These are phyloP conservation scores for Panurus biarmicus DNA, from an alignment of 2,113 vertebrate species.

Conservation along the genomic window DNA sequence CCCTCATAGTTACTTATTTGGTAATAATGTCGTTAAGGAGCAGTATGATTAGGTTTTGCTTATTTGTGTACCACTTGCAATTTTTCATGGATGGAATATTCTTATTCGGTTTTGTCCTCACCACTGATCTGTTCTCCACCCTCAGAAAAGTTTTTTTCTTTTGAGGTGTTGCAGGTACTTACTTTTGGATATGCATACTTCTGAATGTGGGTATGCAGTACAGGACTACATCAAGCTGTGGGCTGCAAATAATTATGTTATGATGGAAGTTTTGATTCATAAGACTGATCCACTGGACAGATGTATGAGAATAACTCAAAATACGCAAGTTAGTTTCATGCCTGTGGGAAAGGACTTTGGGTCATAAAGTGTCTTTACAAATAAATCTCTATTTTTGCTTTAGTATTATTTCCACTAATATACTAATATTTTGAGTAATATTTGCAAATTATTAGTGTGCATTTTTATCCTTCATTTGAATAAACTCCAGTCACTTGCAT, in stretches of 20 bases:
- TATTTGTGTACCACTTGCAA: fast-evolving
- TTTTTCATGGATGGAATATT: neutral
- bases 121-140: neutral
- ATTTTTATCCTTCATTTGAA: neutral
- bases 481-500: neutral
- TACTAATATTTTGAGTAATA: neutral
- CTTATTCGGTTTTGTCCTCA: neutral
- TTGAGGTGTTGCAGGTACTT: neutral
- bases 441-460: neutral
- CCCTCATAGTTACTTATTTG: neutral
- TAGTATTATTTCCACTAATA: neutral
- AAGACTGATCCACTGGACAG: neutral
- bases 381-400: neutral
- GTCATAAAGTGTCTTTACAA: neutral
- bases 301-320: neutral
- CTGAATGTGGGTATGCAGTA: neutral
- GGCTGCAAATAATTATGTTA: neutral
- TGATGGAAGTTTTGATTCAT: neutral
- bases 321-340: neutral
- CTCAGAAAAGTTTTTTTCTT: neutral
- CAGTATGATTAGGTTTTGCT: neutral
- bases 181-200: neutral
- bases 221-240: neutral
- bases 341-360: neutral
- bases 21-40: neutral